Evolutionary conservation across 2,888 invertebrate species (phyloP).

Genomic region (Tipula confusa): DNA sequence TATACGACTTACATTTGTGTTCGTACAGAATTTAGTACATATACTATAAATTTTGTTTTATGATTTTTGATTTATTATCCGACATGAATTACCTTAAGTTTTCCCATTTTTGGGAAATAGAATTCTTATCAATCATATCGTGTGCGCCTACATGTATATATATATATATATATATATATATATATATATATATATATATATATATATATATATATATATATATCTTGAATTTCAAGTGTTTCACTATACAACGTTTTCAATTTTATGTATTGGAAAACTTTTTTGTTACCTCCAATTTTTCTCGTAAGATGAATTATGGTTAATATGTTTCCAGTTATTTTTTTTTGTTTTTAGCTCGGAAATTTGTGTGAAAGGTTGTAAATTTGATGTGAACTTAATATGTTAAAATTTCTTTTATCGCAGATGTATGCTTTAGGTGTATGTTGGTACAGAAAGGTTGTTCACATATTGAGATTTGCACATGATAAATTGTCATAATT

Average conservation of each 20-base stretch:
- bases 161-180: background rate
- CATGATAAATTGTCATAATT: background rate
- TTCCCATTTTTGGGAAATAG: background rate
- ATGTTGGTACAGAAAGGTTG: background rate
- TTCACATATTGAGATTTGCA: background rate
- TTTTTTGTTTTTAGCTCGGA: background rate
- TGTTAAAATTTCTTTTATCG: background rate
- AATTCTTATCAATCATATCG: background rate
- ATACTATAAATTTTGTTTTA: background rate
- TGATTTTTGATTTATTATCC: conserved; percentile 3
- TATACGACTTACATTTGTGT: background rate
- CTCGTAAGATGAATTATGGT: background rate
- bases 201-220: background rate
- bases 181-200: background rate
- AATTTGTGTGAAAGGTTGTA: background rate
- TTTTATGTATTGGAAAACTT: background rate
- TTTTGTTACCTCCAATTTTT: background rate
- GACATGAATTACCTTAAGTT: background rate
- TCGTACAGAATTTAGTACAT: background rate
- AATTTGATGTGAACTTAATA: background rate
- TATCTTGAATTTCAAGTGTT: background rate
- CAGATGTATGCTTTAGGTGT: background rate
- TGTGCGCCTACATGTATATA: background rate
- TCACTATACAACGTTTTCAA: background rate
- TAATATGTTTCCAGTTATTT: background rate